Evolutionary conservation across 2,888 invertebrate genomes (phyloP).

Genomic region (Terebella lapidaria): DNA sequence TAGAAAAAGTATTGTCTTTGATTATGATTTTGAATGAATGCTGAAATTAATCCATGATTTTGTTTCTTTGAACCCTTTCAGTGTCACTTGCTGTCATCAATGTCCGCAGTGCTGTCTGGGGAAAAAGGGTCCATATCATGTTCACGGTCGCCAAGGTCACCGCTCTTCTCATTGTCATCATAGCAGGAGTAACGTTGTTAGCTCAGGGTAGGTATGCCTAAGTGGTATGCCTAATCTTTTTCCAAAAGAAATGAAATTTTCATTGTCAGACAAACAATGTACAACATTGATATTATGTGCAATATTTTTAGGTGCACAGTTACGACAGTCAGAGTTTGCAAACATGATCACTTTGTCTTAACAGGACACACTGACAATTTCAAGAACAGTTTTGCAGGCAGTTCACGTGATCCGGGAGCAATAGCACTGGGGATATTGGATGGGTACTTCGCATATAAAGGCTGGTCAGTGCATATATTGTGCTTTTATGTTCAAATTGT

Average conservation of each 20-base stretch:
- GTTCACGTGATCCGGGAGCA: slow-evolving; percentile 14
- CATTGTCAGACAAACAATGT: too few species aligned
- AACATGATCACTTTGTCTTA: not conserved
- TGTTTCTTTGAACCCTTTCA: too few species aligned
- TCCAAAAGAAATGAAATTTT: too few species aligned
- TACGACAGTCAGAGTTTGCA: too few species aligned
- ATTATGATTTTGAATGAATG: too few species aligned
- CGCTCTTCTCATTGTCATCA: slow-evolving; percentile 14
- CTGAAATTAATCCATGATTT: too few species aligned
- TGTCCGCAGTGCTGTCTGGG: slow-evolving; percentile 16
- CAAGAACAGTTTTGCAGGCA: slow-evolving; percentile 14
- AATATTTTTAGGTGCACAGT: too few species aligned
- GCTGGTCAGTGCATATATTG: slow-evolving; percentile 14
- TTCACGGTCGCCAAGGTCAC: slow-evolving; percentile 15
- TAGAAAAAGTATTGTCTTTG: not conserved
- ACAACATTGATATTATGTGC: too few species aligned
- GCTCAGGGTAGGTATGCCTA: slow-evolving; percentile 14
- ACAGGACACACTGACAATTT: slow-evolving; percentile 19
- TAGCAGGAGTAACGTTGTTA: slow-evolving; percentile 14
- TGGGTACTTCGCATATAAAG: slow-evolving; percentile 24
- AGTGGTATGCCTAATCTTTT: too few species aligned
- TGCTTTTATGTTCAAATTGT: too few species aligned
- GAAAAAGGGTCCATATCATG: slow-evolving; percentile 7
- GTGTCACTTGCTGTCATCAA: slow-evolving; percentile 19
- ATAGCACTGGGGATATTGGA: slow-evolving; percentile 18